These are phyloP conservation scores for Todiramphus chloris DNA, from an alignment of 2,113 vertebrate species.

Conservation along the genomic window DNA sequence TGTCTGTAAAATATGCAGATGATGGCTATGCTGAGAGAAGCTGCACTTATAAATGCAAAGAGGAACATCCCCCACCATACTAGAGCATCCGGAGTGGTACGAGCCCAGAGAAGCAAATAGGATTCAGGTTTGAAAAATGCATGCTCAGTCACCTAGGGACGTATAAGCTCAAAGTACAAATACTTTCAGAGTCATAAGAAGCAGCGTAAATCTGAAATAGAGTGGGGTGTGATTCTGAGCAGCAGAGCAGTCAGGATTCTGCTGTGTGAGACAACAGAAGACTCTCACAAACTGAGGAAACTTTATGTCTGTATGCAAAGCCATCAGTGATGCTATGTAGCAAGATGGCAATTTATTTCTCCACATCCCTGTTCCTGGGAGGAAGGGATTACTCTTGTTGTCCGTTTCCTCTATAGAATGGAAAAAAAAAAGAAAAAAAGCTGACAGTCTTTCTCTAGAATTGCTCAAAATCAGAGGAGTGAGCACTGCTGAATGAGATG, in stretches of 20 bases:
- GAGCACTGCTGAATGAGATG: background rate
- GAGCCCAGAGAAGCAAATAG: constrained; percentile 17
- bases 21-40: background rate
- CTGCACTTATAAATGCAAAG: background rate
- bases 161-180: constrained; percentile 19
- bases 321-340: background rate
- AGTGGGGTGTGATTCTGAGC: constrained; percentile 4
- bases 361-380: background rate
- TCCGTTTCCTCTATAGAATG: background rate
- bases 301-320: background rate
- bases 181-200: background rate
- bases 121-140: constrained; percentile 9
- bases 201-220: constrained; percentile 12
- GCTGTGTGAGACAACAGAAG: background rate
- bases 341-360: background rate
- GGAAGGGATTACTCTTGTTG: background rate
- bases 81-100: background rate
- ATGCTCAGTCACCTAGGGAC: constrained; percentile 29
- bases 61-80: background rate
- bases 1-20: constrained; percentile 27
- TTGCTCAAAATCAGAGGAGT: background rate
- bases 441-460: background rate
- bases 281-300: background rate
- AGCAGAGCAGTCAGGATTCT: background rate
- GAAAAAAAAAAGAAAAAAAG: background rate